Conservation (phyloP, 1,140 invertebrate genomes). For the Lucilia cuprina region DNA sequence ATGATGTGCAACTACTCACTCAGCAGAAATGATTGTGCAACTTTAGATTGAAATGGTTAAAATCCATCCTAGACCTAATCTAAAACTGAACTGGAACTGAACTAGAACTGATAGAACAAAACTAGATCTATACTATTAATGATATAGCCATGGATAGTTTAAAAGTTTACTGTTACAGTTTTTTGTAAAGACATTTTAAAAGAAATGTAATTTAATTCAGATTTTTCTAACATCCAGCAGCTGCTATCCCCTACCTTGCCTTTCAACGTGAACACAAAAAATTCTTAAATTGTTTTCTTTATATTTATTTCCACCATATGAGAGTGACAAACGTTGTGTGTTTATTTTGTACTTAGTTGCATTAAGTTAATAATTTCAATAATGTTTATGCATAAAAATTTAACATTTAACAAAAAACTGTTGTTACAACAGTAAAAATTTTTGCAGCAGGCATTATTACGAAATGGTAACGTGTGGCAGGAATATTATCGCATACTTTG, state of each 20-base stretch:
- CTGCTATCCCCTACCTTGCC: too few relatives aligned
- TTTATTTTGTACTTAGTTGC: background rate
- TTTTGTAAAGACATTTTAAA: too few relatives aligned
- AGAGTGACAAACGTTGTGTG: background rate
- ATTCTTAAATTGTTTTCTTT: background rate
- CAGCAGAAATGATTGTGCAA: background rate
- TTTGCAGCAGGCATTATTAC: background rate
- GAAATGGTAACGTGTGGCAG: background rate
- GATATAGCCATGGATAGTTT: too few relatives aligned
- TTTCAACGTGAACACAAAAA: too few relatives aligned
- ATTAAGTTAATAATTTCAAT: conserved; percentile 16
- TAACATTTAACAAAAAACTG: background rate
- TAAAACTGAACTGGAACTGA: too few relatives aligned
- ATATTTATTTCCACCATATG: background rate
- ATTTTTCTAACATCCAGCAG: too few relatives aligned
- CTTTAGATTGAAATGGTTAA: too few relatives aligned
- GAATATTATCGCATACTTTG: background rate
- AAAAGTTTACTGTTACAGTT: too few relatives aligned
- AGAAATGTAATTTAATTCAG: too few relatives aligned
- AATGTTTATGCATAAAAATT: conserved; percentile 11
- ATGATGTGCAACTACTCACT: background rate
- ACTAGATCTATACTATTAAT: too few relatives aligned
- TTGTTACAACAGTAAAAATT: background rate
- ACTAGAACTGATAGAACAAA: too few relatives aligned
- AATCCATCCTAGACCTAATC: too few relatives aligned